Base-by-base conservation (phyloP, 2,888 invertebrate species). In the Calliphora vomitoria region DNA sequence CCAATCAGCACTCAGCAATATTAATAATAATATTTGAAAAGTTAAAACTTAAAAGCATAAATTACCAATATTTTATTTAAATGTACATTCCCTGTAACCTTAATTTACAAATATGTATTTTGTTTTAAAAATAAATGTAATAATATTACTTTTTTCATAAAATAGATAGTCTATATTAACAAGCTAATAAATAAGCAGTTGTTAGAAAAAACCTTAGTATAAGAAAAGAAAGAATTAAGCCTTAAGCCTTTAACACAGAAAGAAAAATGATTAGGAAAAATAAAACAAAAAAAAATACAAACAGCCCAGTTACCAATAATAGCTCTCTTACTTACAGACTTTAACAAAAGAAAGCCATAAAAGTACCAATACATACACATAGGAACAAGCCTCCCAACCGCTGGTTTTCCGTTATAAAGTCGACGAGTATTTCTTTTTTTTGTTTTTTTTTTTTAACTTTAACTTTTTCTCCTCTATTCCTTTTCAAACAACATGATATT, bases 381-480 rank as follows among this genome's bases (percentile, higher is more conserved):
- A 66, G 18, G 71, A 76, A 64, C 80, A 78, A 82, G 64, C 62
- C 82, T 79, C 55, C 75, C 69, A 85, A 79, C 58, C 44, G 55
- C 13, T 75, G 47, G 58, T 82, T 75, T 82, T 82, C 87, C 87
- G 87, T 87, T 87, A 87, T 87, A 82, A 85, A 69, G 79, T 76
- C 79, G 66, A 81, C 64, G 15, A 76, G 62, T 18, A 13, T 11
- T 47, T 72, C 25, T 71, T 47, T 68, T 85, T 55, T 1, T 66
- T 35, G 13, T 71, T 31, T 35, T 41, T 62, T 11, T 25, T 3
- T 0, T 31, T 53, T 68, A 35, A 20, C 50, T 20, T 50, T 53
- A 31, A 35, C 50, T 66, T 58, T 31, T 62, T 60, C 71, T 58
- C n/a, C 60, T 72, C 53, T 66, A 10, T 75, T 25, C 82, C 68